These are phyloP conservation scores for Synergus itoensis DNA, from an alignment of 2,888 invertebrate species.

Conservation along the genomic window DNA sequence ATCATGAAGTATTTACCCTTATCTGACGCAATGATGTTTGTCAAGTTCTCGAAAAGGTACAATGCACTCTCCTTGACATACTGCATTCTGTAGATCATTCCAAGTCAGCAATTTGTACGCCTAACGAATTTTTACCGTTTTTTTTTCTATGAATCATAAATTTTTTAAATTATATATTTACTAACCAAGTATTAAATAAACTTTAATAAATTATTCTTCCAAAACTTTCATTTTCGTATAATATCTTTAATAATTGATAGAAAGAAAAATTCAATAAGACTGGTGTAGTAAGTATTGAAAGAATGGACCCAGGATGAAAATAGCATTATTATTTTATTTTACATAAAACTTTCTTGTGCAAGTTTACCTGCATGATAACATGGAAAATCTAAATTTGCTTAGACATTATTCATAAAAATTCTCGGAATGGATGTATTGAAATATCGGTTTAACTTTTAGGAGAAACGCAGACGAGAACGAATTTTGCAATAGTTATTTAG, in stretches of 20 bases:
- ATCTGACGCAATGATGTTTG: constrained; percentile 8
- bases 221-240: too few species aligned
- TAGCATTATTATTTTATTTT: not conserved
- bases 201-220: not conserved
- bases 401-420: not conserved
- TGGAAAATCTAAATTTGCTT: not conserved
- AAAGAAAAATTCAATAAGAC: too few species aligned
- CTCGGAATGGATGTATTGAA: not conserved
- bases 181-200: not conserved
- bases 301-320: not conserved
- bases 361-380: not conserved
- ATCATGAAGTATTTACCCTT: constrained; percentile 16
- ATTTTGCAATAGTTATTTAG: constrained; percentile 1
- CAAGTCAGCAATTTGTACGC: constrained; percentile 6
- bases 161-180: not conserved
- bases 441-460: not conserved
- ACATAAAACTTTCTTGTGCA: not conserved
- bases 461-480: not conserved
- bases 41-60: constrained; percentile 7
- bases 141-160: not conserved
- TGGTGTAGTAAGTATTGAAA: too few species aligned
- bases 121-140: not conserved
- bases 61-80: constrained; percentile 27
- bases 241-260: too few species aligned
- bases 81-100: not conserved